Evolutionary conservation across 1,140 invertebrate species (phyloP), one percentile per base, ranked within the genome.

Genomic region (Caenorhabditis tropicalis): DNA sequence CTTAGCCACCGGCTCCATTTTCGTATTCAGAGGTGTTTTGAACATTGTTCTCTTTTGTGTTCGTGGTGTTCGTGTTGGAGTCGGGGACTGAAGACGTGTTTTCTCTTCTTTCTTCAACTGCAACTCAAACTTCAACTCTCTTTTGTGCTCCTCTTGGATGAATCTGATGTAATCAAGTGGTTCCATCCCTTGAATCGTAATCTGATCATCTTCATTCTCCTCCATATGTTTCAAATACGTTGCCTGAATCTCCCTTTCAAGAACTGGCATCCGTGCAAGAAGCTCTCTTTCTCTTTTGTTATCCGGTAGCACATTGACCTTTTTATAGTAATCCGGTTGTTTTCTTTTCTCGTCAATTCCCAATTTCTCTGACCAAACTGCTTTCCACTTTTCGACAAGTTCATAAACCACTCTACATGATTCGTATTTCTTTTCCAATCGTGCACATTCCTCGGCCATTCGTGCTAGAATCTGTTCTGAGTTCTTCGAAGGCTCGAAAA

Each of bases 271-370:
- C 36, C 12, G 19, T 0, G 19, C n/a, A 3, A 43, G 29, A n/a
- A 74, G n/a, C 36, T 74, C 65, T 39, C 65, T 33, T 24, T 74
- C 65, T 74, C 65, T n/a, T 36, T 43, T 74, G 36, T 74, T 74
- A 46, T 74, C 65, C 19, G 65, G 65, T 9, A 74, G 65, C 36
- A 74, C 65, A n/a, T 74, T 74, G 7, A n/a, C n/a, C 36, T 39
- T 74, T 21, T 74, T 74, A 15, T 74, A 74, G 36, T 74, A 74
- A 9, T 74, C 36, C 21, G 65, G 65, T n/a, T 74, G 65, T 15
- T 24, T 74, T 21, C 65, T 19, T 43, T 43, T 74, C 65, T 74
- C 65, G 6, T 74, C 65, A 12, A 74, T 74, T 12, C 12, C 36
- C 36, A 74, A 24, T n/a, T 43, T 74, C 21, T 74, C 65, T 3